A percentile compares a stretch with the other conserved stretches of the same genome.
phyloP scores from a whole-genome alignment of 2,888 invertebrate genomes.

The Anoplius nigerrimus region DNA sequence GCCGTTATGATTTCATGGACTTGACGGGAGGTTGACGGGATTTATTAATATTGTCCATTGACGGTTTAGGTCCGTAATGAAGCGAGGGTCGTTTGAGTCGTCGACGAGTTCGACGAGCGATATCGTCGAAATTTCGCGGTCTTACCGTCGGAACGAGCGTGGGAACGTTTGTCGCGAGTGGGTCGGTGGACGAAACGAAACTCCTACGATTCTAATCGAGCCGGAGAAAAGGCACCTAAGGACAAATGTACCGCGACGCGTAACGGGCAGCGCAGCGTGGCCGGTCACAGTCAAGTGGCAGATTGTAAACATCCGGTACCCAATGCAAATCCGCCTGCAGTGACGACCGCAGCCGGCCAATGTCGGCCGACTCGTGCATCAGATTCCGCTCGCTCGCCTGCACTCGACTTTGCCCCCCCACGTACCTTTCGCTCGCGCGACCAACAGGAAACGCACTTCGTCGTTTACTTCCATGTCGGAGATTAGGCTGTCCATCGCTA shows the following conservation, averaged over 20 bases:
- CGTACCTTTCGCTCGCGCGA: too few species aligned
- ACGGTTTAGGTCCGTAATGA: too few species aligned
- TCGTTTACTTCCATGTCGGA: too few species aligned
- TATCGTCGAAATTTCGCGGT: neutral
- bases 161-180: too few species aligned
- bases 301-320: slow-evolving; percentile 71
- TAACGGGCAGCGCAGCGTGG: slow-evolving; percentile 48
- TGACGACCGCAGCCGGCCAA: slow-evolving; percentile 44
- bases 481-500: too few species aligned
- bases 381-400: slow-evolving; percentile 12
- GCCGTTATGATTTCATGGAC: too few species aligned
- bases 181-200: neutral
- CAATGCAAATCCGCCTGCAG: slow-evolving; percentile 60
- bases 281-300: slow-evolving; percentile 65
- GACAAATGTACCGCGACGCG: slow-evolving; percentile 35
- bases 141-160: too few species aligned
- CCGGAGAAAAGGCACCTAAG: slow-evolving; percentile 22
- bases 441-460: too few species aligned
- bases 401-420: slow-evolving; percentile 24
- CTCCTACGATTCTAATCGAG: slow-evolving; percentile 25
- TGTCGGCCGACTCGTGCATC: neutral
- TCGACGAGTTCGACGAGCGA: neutral
- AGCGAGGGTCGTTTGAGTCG: too few species aligned
- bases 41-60: too few species aligned
- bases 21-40: too few species aligned